Evolutionary conservation across 2,888 invertebrate genomes (phyloP).

Genomic region (Barypeithes pellucidus): DNA sequence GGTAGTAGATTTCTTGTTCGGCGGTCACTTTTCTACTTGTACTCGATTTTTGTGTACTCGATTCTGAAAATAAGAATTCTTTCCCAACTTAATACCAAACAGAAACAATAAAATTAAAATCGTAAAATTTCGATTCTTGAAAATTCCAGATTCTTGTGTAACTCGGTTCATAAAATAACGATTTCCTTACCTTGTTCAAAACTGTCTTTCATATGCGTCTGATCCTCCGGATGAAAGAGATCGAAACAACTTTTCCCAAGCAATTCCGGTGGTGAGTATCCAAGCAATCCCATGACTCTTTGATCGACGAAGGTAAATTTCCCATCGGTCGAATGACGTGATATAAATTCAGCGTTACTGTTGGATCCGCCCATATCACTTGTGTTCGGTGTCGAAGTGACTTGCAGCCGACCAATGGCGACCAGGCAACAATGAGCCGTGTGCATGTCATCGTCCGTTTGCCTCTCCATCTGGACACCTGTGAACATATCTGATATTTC

Average conservation of each 20-base stretch:
- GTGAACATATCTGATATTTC: slow-evolving; percentile 81
- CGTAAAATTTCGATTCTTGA: no score
- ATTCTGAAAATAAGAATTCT: no score
- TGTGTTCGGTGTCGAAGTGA: slow-evolving; percentile 95
- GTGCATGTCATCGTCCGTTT: slow-evolving; percentile 81
- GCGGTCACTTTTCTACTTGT: no score
- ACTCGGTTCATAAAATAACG: no score
- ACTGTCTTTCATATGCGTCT: slow-evolving; percentile 97
- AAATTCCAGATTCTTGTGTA: no score
- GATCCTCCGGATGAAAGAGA: slow-evolving; percentile 97
- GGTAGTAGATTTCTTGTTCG: no score
- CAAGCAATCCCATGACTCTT: slow-evolving; percentile 91
- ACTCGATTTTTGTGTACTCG: no score
- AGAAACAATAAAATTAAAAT: no score
- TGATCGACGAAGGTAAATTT: slow-evolving; percentile 99
- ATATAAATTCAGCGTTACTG: slow-evolving; percentile 94
- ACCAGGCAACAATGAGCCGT: slow-evolving; percentile 96
- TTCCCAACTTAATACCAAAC: no score
- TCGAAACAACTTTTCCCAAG: slow-evolving; percentile 97
- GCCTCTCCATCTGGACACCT: slow-evolving; percentile 91
- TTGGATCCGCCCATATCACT: slow-evolving; percentile 91
- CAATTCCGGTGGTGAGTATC: slow-evolving; percentile 94
- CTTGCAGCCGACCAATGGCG: slow-evolving; percentile 97
- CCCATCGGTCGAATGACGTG: slow-evolving; percentile 96
- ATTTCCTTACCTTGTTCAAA: slow-evolving; percentile 90